Percentiles rank a stretch among this genome's conserved stretches.
Conservation (phyloP, 2,113 vertebrate genomes). For the Balaeniceps rex region DNA sequence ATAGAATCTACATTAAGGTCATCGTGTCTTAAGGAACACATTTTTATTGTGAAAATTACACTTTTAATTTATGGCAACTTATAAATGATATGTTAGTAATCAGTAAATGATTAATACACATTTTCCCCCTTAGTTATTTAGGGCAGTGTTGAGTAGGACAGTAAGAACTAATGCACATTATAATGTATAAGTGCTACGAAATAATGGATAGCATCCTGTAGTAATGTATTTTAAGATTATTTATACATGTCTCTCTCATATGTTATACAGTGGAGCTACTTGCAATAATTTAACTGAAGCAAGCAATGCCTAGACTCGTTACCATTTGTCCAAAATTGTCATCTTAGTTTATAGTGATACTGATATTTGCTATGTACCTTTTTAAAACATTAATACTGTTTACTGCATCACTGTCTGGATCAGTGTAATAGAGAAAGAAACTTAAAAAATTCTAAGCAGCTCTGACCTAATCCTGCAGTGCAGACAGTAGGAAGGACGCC, state of each 20-base stretch:
- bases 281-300: constrained; percentile 7
- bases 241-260: constrained; percentile 48
- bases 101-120: constrained; percentile 70
- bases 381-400: constrained; percentile 49
- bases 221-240: constrained; percentile 63
- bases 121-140: constrained; percentile 59
- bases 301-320: not conserved
- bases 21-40: not conserved
- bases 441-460: not conserved
- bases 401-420: constrained; percentile 2
- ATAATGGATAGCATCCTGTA: constrained; percentile 58
- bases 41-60: not conserved
- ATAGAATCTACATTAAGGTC: not conserved
- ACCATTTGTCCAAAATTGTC: constrained; percentile 11
- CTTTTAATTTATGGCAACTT: constrained; percentile 9
- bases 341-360: not conserved
- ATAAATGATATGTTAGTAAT: constrained; percentile 71
- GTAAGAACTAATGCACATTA: constrained; percentile 52
- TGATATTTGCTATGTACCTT: constrained; percentile 15
- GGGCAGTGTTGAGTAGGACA: constrained; percentile 48
- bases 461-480: not conserved
- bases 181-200: constrained; percentile 23
- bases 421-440: not conserved
- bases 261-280: not conserved
- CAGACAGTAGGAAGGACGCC: not conserved